phyloP scores from a whole-genome alignment of 2,113 vertebrate species.

The Psittacara wagleri region DNA sequence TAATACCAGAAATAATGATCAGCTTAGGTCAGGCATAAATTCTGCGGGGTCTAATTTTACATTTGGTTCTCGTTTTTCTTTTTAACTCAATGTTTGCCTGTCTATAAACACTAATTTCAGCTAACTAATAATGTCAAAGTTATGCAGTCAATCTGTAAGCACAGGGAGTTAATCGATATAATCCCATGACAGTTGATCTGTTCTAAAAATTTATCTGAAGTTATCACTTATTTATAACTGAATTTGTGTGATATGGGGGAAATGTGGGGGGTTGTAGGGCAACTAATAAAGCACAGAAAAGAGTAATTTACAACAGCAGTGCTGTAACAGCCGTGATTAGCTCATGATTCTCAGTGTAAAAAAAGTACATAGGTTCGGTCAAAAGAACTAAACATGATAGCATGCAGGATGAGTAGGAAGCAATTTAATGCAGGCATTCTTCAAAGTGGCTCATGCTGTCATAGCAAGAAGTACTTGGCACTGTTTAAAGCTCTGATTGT shows the following conservation, averaged over 20 bases:
- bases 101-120: background rate
- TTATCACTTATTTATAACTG: background rate
- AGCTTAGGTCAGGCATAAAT: background rate
- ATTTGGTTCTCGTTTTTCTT: background rate
- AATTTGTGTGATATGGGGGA: background rate
- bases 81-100: background rate
- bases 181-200: background rate
- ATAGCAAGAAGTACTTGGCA: background rate
- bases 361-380: background rate
- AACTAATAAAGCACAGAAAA: background rate
- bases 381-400: background rate
- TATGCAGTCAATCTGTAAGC: background rate
- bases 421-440: background rate
- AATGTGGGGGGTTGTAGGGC: fast-evolving
- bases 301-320: background rate
- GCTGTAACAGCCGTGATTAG: background rate
- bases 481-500: background rate
- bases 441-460: background rate
- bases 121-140: background rate
- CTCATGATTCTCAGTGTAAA: background rate
- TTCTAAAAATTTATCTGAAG: background rate
- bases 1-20: background rate
- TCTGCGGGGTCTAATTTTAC: background rate
- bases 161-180: background rate
- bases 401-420: background rate